A percentile compares a stretch with the other conserved stretches of the same genome.
Evolutionary conservation across 2,113 vertebrate species (phyloP).

Genomic region (Albula glossodonta): DNA sequence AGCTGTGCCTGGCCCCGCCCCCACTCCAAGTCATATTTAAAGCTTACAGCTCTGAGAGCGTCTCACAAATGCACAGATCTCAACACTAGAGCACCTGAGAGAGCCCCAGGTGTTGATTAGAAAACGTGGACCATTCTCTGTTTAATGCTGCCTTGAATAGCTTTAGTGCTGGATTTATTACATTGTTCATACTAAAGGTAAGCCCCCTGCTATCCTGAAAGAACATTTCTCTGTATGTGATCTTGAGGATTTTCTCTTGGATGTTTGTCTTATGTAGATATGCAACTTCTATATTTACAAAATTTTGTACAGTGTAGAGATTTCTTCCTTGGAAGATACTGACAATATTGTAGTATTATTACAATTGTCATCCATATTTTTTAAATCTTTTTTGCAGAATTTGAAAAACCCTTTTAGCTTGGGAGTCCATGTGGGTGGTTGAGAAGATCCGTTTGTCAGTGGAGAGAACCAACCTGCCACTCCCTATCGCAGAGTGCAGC

Average conservation of each 20-base stretch:
- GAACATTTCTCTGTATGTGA: not conserved
- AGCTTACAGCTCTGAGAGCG: constrained; percentile 45
- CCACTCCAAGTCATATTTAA: constrained; percentile 55
- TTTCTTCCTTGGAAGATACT: not conserved
- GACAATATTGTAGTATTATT: not conserved
- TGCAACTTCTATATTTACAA: not conserved
- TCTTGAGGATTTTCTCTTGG: not conserved
- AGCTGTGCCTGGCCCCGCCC: constrained; percentile 49
- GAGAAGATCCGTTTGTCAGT: constrained; percentile 70
- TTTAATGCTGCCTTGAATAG: not conserved
- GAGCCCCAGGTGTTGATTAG: not conserved
- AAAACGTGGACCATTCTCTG: not conserved
- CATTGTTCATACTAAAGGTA: constrained; percentile 49
- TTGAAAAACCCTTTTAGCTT: constrained; percentile 14
- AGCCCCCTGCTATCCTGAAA: constrained; percentile 18
- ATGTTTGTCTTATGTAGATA: not conserved
- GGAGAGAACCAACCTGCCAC: constrained; percentile 63
- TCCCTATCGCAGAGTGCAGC: constrained; percentile 62
- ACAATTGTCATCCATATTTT: not conserved
- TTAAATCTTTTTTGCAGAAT: constrained; percentile 34
- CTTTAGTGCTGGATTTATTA: constrained; percentile 37
- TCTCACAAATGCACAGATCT: constrained; percentile 53
- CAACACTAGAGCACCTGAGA: constrained; percentile 39
- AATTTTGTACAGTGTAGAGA: not conserved
- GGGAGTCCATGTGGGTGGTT: constrained; percentile 68